Percentiles rank a stretch among this genome's conserved stretches.
Conservation (phyloP, 2,888 invertebrate genomes). For the Uropetala carovei region DNA sequence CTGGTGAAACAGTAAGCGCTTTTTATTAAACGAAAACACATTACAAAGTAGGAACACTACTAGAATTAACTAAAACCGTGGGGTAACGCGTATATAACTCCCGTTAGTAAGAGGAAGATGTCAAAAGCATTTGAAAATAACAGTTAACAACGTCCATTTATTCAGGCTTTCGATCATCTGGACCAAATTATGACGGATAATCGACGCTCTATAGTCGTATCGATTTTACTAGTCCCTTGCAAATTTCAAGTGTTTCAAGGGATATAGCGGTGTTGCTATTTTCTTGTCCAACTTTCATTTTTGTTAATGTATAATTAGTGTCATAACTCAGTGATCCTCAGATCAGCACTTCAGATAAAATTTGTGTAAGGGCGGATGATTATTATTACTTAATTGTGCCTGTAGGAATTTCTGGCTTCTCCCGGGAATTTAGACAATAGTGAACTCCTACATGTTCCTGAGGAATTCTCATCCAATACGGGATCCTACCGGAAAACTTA, state of each 20-base stretch:
- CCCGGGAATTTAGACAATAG: constrained; percentile 14
- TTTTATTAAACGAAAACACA: no score
- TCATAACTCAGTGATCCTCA: background rate
- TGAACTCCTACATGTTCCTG: background rate
- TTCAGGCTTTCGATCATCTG: no score
- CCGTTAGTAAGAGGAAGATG: background rate
- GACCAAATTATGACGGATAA: background rate
- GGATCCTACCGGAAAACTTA: background rate
- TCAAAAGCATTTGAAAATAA: background rate
- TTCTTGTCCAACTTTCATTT: background rate
- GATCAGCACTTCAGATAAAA: constrained; percentile 3
- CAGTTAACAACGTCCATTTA: background rate
- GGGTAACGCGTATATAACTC: no score
- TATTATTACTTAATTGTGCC: background rate
- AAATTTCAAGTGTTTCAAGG: background rate
- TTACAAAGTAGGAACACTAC: no score
- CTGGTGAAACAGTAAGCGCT: no score
- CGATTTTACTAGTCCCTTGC: background rate
- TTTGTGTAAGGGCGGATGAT: background rate
- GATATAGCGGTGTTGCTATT: background rate
- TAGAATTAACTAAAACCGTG: no score
- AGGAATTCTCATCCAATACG: background rate
- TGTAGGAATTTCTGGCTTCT: background rate
- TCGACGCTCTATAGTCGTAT: background rate
- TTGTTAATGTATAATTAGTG: background rate